Evolutionary conservation across 2,113 vertebrate genomes (phyloP).

Genomic region (Piliocolobus tephrosceles): DNA sequence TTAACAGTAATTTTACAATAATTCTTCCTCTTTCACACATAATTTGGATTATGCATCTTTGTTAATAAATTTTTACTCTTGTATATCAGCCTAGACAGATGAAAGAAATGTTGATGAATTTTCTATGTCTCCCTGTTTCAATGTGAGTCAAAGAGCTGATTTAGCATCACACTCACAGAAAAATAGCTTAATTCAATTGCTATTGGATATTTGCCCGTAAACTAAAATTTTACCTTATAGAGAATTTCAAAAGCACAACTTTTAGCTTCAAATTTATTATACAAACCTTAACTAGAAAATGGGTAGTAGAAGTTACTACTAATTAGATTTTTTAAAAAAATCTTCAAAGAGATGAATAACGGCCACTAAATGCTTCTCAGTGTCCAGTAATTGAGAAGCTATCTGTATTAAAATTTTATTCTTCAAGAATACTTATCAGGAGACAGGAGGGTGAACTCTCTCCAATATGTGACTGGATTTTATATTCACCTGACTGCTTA

Average conservation of each 20-base stretch:
- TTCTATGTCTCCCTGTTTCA: not conserved
- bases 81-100: not conserved
- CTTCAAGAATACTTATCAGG: not conserved
- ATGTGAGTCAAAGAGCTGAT: not conserved
- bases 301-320: not conserved
- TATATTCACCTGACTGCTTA: not conserved
- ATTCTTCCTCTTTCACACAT: not conserved
- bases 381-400: not conserved
- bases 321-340: not conserved
- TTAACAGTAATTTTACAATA: not conserved
- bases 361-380: not conserved
- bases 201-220: not conserved
- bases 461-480: not conserved
- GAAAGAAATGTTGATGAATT: not conserved
- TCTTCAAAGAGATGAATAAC: not conserved
- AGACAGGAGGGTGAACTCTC: not conserved
- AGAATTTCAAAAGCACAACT: not conserved
- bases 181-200: not conserved
- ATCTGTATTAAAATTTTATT: not conserved
- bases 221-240: not conserved
- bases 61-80: not conserved
- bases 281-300: not conserved
- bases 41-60: not conserved
- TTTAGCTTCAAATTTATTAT: not conserved
- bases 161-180: not conserved